Percentiles rank a stretch among this genome's conserved stretches.
Evolutionary conservation across 2,113 vertebrate species (phyloP).

Genomic region (Aplodontia rufa): DNA sequence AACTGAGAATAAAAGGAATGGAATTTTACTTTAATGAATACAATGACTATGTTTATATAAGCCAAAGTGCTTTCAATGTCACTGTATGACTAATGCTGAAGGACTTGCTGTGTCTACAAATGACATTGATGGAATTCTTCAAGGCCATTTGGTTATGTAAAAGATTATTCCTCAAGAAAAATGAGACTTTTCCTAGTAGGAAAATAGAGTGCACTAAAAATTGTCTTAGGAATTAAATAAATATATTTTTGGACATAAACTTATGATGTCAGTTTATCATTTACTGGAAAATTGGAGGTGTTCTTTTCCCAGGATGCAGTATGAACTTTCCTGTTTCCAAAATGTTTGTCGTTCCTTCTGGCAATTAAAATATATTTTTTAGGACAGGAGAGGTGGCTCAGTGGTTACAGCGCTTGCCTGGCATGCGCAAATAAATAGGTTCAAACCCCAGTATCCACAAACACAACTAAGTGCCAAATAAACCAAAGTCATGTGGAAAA

Average conservation of each 20-base stretch:
- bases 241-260: not conserved
- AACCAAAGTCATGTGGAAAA: too few species aligned
- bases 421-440: too few species aligned
- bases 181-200: not conserved
- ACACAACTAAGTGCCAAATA: too few species aligned
- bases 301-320: not conserved
- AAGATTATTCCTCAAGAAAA: not conserved
- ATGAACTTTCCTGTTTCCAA: not conserved
- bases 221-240: not conserved
- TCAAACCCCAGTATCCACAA: too few species aligned
- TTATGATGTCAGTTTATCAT: not conserved
- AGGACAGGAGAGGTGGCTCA: too few species aligned
- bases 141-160: slow-evolving; percentile 53
- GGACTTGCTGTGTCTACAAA: slow-evolving; percentile 53
- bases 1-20: slow-evolving; percentile 45
- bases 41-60: slow-evolving; percentile 61
- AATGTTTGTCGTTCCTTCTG: not conserved
- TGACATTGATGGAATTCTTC: slow-evolving; percentile 55
- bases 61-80: slow-evolving; percentile 71
- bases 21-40: slow-evolving; percentile 70
- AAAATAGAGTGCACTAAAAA: slow-evolving; percentile 15
- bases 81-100: slow-evolving; percentile 64
- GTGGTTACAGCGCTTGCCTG: too few species aligned
- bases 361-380: not conserved
- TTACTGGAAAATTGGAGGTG: not conserved